Base-by-base conservation (phyloP, 1,140 invertebrate genomes). In the Geopemphigus sp. region DNA sequence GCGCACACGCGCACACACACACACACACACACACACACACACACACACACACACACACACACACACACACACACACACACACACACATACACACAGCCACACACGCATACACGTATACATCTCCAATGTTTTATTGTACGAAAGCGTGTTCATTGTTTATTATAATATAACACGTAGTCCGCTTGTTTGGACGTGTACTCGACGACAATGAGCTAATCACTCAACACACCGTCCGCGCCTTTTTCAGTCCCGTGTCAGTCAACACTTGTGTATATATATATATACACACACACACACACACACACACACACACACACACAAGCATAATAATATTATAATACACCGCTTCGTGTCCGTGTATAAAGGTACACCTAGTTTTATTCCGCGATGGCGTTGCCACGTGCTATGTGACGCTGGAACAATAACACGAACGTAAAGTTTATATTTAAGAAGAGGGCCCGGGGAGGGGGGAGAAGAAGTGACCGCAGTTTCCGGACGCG, bases 141-240 rank as follows among this genome's bases (percentile, higher is more conserved):
- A 63, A 63, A 63, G 61, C 29, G 68, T 10, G 29, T 59, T 57
- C 72, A 76, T 76, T 76, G 72, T 76, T 76, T 76, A 76, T 76
- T 68, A 17, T 68, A 47, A 68, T 47, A 29, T 74, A 74, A 57
- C 54, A 45, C 26, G 17, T 39, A n/a, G 72, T 29, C n/a, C 64
- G 64, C 17, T 59, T 76, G 54, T 76, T 76, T 76, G 54, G 72
- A 76, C 72, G 50, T 74, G 54, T 4, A 74, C 26, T 39, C 22
- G 56, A 57, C 72, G 72, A 76, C 72, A 76, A 76, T 59, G 72
- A 76, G 72, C 54, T 32, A 45, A 76, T 76, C 72, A 76, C 54
- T 76, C 72, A 76, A 59, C n/a, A n/a, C n/a, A n/a, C 15, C 72
- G 54, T 32, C 72, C 56, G 53, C 72, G 26, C 64, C 64, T 68